Conservation (phyloP, 2,113 vertebrate genomes). For the Erythrocercus mccallii region DNA sequence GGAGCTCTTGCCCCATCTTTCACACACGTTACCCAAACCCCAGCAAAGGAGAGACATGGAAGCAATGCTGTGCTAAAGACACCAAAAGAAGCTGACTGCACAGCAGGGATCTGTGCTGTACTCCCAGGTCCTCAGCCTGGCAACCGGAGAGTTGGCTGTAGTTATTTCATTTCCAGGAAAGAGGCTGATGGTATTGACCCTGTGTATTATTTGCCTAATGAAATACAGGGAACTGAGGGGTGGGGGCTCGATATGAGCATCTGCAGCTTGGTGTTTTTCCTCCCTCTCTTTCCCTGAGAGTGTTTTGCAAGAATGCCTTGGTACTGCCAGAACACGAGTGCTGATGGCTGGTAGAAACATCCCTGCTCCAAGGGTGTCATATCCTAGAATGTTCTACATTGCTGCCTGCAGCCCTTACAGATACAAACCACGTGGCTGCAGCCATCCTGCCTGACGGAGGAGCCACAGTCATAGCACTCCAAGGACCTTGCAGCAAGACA, state of each 20-base stretch:
- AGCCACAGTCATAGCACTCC: neutral
- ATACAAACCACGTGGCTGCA: neutral
- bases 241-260: neutral
- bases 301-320: neutral
- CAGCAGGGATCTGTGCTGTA: neutral
- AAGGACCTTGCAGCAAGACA: neutral
- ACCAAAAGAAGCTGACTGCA: neutral
- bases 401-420: neutral
- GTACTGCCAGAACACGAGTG: neutral
- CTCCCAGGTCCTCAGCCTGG: neutral
- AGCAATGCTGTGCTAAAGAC: neutral
- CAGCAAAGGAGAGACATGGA: neutral
- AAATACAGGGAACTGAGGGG: conserved; percentile 4
- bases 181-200: conserved; percentile 28
- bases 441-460: neutral
- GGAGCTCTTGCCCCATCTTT: neutral
- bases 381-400: neutral
- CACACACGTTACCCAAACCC: neutral
- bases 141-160: neutral
- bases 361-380: neutral
- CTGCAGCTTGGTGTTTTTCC: neutral
- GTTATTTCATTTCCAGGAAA: conserved; percentile 50
- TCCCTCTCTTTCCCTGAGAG: neutral
- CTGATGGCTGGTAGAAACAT: neutral
- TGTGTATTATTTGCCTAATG: conserved; percentile 33